Conservation (phyloP, 2,888 invertebrate genomes). For the Drosophila falleni region DNA sequence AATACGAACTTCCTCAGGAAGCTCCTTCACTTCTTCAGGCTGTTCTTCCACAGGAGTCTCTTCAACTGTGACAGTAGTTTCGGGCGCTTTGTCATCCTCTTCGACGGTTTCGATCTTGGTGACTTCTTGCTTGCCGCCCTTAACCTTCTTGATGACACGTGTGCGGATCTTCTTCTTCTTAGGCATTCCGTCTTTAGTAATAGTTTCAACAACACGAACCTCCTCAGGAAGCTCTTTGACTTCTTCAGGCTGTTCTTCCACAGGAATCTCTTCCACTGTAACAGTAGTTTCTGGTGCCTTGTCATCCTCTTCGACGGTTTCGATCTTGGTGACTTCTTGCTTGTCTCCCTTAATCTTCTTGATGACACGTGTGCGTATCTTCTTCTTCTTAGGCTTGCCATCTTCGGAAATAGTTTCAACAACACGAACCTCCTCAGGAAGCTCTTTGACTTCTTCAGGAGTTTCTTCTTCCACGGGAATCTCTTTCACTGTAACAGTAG, state of each 20-base stretch:
- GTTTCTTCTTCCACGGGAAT: slow-evolving; percentile 14
- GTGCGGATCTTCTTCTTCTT: slow-evolving; percentile 36
- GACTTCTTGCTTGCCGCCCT: slow-evolving; percentile 44
- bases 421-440: slow-evolving; percentile 27
- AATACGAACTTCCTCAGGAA: slow-evolving; percentile 27
- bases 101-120: slow-evolving; percentile 39
- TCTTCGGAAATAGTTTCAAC: slow-evolving; percentile 26
- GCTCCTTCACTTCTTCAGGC: slow-evolving; percentile 22
- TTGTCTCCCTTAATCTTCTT: slow-evolving; percentile 31
- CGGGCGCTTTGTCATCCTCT: slow-evolving; percentile 37
- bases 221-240: slow-evolving; percentile 28
- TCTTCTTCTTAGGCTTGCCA: slow-evolving; percentile 28
- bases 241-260: slow-evolving; percentile 18
- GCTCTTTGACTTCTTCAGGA: slow-evolving; percentile 23
- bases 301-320: slow-evolving; percentile 32
- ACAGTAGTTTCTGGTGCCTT: slow-evolving; percentile 24
- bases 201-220: slow-evolving; percentile 16
- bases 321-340: slow-evolving; percentile 38
- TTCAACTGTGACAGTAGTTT: slow-evolving; percentile 40
- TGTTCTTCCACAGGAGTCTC: slow-evolving; percentile 24
- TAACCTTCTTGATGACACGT: slow-evolving; percentile 49
- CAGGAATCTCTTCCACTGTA: slow-evolving; percentile 19
- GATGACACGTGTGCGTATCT: slow-evolving; percentile 30
- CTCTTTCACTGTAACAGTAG: slow-evolving; percentile 26
- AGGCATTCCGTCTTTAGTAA: slow-evolving; percentile 17